phyloP scores from a whole-genome alignment of 2,797 vertebrate species.

The Nothura maculosa region DNA sequence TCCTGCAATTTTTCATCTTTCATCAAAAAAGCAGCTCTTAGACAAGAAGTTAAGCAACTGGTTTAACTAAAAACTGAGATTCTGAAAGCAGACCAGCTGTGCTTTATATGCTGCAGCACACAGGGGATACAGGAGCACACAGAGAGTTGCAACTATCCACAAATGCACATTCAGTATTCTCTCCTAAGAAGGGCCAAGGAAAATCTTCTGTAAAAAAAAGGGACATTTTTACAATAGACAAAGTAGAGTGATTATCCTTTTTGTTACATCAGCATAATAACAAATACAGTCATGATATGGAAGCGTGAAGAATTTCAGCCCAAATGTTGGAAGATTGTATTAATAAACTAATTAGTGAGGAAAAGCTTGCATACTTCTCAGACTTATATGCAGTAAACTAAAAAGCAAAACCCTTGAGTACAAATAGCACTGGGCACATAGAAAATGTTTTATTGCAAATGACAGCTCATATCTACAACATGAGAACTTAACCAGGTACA shows the following conservation, averaged over 20 bases:
- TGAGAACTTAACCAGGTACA: not conserved
- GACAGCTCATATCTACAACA: not conserved
- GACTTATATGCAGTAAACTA: not conserved
- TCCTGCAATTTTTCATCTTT: not conserved
- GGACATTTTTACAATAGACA: not conserved
- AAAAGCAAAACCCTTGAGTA: not conserved
- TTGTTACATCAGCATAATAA: not conserved
- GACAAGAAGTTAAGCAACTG: not conserved
- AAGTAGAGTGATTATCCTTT: not conserved
- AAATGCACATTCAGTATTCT: not conserved
- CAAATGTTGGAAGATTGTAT: not conserved
- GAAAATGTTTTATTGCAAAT: not conserved
- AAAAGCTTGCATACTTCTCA: not conserved
- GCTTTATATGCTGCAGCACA: not conserved
- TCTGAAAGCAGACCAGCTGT: not conserved
- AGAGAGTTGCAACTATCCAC: not conserved
- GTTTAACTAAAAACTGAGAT: slow-evolving; percentile 1
- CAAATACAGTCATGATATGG: not conserved
- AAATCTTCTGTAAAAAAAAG: not conserved
- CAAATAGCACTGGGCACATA: not conserved
- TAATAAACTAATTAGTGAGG: not conserved
- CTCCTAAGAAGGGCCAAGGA: not conserved
- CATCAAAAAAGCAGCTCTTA: not conserved
- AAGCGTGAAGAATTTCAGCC: slow-evolving; percentile 10
- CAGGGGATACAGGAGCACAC: not conserved